These are phyloP conservation scores for Scaptomyza graminum DNA, from an alignment of 1,140 invertebrate genomes.

Conservation along the genomic window DNA sequence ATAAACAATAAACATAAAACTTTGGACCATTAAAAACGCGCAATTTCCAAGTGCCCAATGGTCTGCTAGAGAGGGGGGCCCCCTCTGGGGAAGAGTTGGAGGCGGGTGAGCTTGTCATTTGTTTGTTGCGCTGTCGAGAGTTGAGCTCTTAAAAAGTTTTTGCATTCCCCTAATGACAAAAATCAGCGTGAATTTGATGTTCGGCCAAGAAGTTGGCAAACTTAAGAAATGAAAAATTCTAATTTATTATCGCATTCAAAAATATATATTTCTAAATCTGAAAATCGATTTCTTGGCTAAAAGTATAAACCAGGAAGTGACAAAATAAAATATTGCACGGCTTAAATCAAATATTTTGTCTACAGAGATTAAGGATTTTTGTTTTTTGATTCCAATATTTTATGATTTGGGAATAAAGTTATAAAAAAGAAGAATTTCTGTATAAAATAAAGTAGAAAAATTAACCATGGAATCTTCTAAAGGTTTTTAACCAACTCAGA, in stretches of 20 bases:
- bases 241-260: conserved; percentile 25
- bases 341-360: no score
- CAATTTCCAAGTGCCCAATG: conserved; percentile 63
- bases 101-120: conserved; percentile 26
- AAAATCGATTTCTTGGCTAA: neutral
- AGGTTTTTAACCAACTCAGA: no score
- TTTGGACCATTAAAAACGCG: conserved; percentile 79
- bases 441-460: no score
- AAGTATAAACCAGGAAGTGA: no score
- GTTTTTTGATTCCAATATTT: no score
- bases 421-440: no score
- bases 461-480: no score
- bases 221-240: conserved; percentile 20
- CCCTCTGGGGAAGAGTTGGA: no score
- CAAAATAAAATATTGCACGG: no score
- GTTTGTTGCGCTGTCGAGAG: conserved; percentile 52
- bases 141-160: conserved; percentile 56
- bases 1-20: conserved; percentile 83
- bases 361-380: no score
- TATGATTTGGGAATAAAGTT: no score
- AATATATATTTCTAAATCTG: neutral
- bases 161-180: conserved; percentile 74
- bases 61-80: conserved; percentile 13
- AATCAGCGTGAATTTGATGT: conserved; percentile 79
- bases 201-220: conserved; percentile 54